Conservation (phyloP, 2,797 vertebrate genomes). For the Lepilemur septentrionalis region DNA sequence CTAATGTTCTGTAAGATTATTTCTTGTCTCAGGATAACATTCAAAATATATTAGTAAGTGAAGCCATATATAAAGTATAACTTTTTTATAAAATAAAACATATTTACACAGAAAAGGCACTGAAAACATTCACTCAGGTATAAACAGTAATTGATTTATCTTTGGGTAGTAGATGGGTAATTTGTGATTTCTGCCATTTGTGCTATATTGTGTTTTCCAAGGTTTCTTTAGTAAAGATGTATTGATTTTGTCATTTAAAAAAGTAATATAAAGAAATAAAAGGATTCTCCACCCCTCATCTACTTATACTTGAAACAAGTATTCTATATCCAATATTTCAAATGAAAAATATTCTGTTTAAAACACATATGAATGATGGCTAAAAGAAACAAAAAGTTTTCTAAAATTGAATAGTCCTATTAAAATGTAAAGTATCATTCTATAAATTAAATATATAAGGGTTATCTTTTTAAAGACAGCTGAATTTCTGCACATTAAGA, state of each 20-base stretch:
- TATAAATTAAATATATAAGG: slow-evolving; percentile 32
- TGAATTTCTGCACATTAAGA: not conserved
- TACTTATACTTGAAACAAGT: slow-evolving; percentile 17
- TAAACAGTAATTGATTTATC: not conserved
- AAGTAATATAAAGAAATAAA: slow-evolving; percentile 33
- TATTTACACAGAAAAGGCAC: not conserved
- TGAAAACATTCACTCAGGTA: not conserved
- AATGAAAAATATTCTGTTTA: not conserved
- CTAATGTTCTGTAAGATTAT: not conserved
- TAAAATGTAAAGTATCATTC: not conserved
- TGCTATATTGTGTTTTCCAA: not conserved
- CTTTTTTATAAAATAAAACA: not conserved
- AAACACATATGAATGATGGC: not conserved
- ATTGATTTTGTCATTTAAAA: not conserved
- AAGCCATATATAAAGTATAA: not conserved
- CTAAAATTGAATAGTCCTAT: slow-evolving; percentile 3
- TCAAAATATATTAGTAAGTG: not conserved
- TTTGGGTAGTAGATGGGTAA: not conserved
- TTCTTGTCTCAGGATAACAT: not conserved
- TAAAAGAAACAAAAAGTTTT: slow-evolving; percentile 20
- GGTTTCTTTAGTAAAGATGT: not conserved
- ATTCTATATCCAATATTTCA: slow-evolving; percentile 24
- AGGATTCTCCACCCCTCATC: not conserved
- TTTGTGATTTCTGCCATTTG: not conserved
- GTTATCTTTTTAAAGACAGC: not conserved